Conservation (phyloP, 2,113 vertebrate species). For the Heloderma charlesbogerti region DNA sequence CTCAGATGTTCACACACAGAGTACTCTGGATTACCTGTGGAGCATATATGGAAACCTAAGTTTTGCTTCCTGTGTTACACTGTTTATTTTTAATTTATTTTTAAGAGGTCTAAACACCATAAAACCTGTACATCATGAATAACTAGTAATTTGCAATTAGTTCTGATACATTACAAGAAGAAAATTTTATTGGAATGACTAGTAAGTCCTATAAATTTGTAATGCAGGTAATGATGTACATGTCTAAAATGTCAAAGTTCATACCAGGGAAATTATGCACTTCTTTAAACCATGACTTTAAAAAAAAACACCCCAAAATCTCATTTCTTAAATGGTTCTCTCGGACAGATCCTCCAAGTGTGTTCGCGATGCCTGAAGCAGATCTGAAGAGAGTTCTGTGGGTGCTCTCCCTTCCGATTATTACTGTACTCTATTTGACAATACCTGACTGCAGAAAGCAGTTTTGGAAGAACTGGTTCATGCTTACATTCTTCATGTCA, state of each 20-base stretch:
- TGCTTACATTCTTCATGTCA: constrained; percentile 94
- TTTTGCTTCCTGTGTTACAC: neutral
- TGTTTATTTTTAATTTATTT: neutral
- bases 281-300: neutral
- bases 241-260: neutral
- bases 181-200: neutral
- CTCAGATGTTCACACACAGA: neutral
- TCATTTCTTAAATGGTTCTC: constrained; percentile 17
- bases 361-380: constrained; percentile 92
- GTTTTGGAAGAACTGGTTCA: constrained; percentile 91
- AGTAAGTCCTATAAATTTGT: neutral
- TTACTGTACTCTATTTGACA: constrained; percentile 88
- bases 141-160: neutral
- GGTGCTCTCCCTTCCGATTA: constrained; percentile 93
- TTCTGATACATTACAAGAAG: neutral
- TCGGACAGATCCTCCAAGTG: constrained; percentile 82
- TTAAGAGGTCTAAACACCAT: neutral
- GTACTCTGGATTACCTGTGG: neutral
- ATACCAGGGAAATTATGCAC: neutral
- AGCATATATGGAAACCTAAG: neutral
- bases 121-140: neutral
- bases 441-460: constrained; percentile 91
- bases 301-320: neutral
- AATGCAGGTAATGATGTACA: neutral
- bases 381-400: constrained; percentile 92